These are phyloP conservation scores for Halisarca cf. caerulea DNA, from an alignment of 37 sponge, comb jelly and placozoan genomes.

Conservation along the genomic window DNA sequence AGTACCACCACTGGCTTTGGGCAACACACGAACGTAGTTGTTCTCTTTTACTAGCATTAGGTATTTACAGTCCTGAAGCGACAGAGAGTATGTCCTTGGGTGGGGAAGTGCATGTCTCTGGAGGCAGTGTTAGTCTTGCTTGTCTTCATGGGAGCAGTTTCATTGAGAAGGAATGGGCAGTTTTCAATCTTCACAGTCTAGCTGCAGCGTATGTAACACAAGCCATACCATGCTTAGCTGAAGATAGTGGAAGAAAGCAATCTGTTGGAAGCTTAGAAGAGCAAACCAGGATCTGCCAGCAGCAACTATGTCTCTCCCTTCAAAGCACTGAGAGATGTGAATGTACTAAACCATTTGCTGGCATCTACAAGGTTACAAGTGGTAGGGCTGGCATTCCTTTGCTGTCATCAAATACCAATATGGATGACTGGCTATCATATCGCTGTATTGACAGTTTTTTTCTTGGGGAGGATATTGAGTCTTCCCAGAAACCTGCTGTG, in stretches of 20 bases:
- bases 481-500: background rate
- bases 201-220: slow-evolving; percentile 67
- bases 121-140: slow-evolving; percentile 67
- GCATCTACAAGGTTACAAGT: slow-evolving; percentile 60
- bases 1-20: slow-evolving; percentile 83
- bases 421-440: slow-evolving; percentile 67
- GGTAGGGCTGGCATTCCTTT: slow-evolving; percentile 43
- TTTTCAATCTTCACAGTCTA: slow-evolving; percentile 59
- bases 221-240: slow-evolving; percentile 70
- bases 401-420: slow-evolving; percentile 24
- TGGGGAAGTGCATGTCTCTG: slow-evolving; percentile 62
- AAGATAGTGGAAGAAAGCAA: background rate
- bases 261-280: background rate
- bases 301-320: slow-evolving; percentile 30
- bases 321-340: background rate
- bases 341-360: slow-evolving; percentile 23
- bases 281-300: slow-evolving; percentile 56
- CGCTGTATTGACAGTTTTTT: slow-evolving; percentile 56
- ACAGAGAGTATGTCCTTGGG: slow-evolving; percentile 55
- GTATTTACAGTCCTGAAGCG: slow-evolving; percentile 28
- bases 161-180: slow-evolving; percentile 75
- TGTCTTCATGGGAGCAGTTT: slow-evolving; percentile 79
- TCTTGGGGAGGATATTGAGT: slow-evolving; percentile 12
- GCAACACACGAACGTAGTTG: slow-evolving; percentile 58
- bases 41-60: slow-evolving; percentile 59